Evolutionary conservation across 2,113 vertebrate species (phyloP), one percentile per base, ranked within the genome.

Genomic region (Forbesichthys papilliferus): DNA sequence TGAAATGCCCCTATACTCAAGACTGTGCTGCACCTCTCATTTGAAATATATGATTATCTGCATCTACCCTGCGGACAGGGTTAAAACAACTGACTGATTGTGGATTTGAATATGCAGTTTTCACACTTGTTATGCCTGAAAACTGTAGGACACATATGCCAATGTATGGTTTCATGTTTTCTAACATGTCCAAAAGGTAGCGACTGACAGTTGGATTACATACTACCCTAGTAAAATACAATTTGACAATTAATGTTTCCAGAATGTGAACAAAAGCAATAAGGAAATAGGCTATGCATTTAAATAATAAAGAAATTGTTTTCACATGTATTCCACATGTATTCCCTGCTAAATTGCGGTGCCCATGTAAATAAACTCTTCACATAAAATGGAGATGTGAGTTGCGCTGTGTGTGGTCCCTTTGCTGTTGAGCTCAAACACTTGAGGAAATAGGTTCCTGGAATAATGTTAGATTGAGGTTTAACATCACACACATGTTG

Each of bases 301-400:
- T 27, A 20, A 59, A 33, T 13, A 61, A 56, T 61, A 66, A 60
- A 66, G 1, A 59, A 14, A 82, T 69, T 18, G 65, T 75, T 82
- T 66, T 71, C 81, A 84, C 67, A 72, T 73, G 76, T 72, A 10
- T 81, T 80, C 68, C 81, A 84, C 67, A 72, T 73, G 76, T 72
- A 10, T 81, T 80, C 68, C 46, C 36, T 75, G 62, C 60, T 57
- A 36, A 62, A 56, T 53, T 54, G 49, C 10, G 27, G 66, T 54
- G 75, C 79, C 67, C 65, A 4, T 78, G 67, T 80, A 87, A 87
- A 85, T 78, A 84, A 84, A 87, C 59, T 61, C 70, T 74, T 67
- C 11, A 63, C 55, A 66, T 66, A 60, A 81, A 78, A 71, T 74
- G 61, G 69, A 83, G 61, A 59, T 73, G 77, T 79, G 33, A 75